Base-by-base conservation (phyloP, 2,113 vertebrate species). In the Guaruba guarouba region DNA sequence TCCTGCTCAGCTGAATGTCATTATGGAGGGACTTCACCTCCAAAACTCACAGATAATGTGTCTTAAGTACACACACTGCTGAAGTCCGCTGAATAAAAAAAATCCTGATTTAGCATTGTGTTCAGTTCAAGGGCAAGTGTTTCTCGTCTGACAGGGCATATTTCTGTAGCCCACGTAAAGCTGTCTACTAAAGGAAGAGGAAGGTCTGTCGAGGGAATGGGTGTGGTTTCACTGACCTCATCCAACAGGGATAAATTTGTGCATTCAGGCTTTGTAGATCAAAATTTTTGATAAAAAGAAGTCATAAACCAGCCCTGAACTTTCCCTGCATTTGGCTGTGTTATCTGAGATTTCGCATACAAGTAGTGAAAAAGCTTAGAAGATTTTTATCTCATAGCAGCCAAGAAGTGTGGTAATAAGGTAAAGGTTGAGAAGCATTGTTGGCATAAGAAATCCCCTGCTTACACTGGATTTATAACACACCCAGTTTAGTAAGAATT, bases 1-100 rank as follows among this genome's bases (percentile, higher is more conserved):
- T 98, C 97, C 95, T 97, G 92, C 97, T 97, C 98, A 98, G 97
- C 97, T 98, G 97, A 98, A 81, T 98, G 92, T 98, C 95, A 98
- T 98, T 98, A 97, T 10, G 27, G 86, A 90, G 97, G 96, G 95
- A 88, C 75, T 86, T 93, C 92, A 94, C 93, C 94, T 96, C 94
- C 96, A 95, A 97, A 94, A 89, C 89, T 95, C 93, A 87, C 69
- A 95, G 82, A 92, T 88, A 85, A 92, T 92, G 84, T 91, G 95
- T 97, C 85, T 94, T 96, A 11, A 54, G 86, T 82, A 25, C 71
- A 88, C 81, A n/a, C 11, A 7, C 59, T 0, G n/a, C 44, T 57
- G 78, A 75, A 78, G 66, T 69, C 43, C 1, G 10, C 62, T 23
- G 33, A 2, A 12, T 44, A 51, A 82, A 93, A 84, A 84, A 49